Evolutionary conservation across 2,113 vertebrate species (phyloP).

Genomic region (Alaudala cheleensis): DNA sequence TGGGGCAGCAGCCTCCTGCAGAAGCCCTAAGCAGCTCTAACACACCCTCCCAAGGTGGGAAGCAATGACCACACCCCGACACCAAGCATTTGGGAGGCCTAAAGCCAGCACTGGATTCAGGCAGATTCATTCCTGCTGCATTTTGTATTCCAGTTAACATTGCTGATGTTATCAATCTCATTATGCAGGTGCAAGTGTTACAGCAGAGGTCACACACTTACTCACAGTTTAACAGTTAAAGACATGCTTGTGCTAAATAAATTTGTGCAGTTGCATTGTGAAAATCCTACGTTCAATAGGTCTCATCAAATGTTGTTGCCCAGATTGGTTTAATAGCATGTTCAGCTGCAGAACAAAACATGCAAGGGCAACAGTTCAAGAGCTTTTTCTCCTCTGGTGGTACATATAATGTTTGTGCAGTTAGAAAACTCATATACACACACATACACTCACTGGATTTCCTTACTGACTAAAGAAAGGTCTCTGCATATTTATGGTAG

Average conservation of each 20-base stretch:
- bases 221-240: not conserved
- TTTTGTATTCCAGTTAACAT: not conserved
- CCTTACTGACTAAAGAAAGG: not conserved
- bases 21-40: not conserved
- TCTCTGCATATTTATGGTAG: not conserved
- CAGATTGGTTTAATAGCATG: not conserved
- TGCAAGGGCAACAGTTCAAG: not conserved
- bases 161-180: not conserved
- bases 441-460: not conserved
- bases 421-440: not conserved
- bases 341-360: not conserved
- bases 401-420: not conserved
- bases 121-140: not conserved
- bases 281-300: not conserved
- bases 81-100: not conserved
- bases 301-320: not conserved
- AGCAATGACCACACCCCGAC: not conserved
- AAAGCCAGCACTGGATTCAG: not conserved
- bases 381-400: not conserved
- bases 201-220: not conserved
- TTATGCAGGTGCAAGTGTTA: not conserved
- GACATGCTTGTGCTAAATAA: not conserved
- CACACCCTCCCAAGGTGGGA: rapidly evolving
- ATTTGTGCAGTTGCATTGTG: not conserved
- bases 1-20: not conserved